Evolutionary conservation across 1,140 invertebrate genomes (phyloP), one percentile per base, ranked within the genome.

Genomic region (Bathynomus jamesi): DNA sequence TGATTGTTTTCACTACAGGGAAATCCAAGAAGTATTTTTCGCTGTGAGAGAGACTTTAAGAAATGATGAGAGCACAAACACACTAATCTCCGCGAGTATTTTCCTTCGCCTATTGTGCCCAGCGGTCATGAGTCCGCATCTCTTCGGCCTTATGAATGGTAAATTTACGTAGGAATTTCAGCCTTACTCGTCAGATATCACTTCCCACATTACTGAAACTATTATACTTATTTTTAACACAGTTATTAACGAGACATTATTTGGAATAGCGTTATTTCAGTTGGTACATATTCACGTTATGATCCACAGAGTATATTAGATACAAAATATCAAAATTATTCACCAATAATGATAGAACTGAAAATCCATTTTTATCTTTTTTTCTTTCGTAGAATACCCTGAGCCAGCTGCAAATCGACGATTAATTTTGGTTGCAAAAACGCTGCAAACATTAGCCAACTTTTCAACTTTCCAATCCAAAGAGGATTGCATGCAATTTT

Each of bases 401-500:
- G 91, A 92, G 79, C 92, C 95, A 80, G 90, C 91, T 78, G 92
- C 92, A 70, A 92, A 93, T 17, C 87, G 95, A 76, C 97, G 96
- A 84, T 84, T 98, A 62, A 98, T 95, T 11, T 83, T 98, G 68
- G 92, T 98, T 25, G 95, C 95, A 28, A 98, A 98, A 83, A 95
- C 94, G 1, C 86, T 98, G 28, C 95, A 97, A 82, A 95, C 93
- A 0, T 82, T 95, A 75, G 93, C 93, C 0, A 95, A 95, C 81
- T 95, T 94, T 81, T 96, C 94, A 17, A 88, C 92, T 74, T 97
- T 97, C 83, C 94, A 95, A 81, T 93, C 92, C 70, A 97, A 97
- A 81, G 95, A 98, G 81, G 92, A 91, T 79, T 97, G 94, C 79
- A 97, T 98, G 95, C 93, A 95, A 82, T 97, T 96, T 81, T 91